A percentile compares a stretch with the other conserved stretches of the same genome.
phyloP scores from a whole-genome alignment of 2,113 vertebrate genomes.

The Cottus gobio region DNA sequence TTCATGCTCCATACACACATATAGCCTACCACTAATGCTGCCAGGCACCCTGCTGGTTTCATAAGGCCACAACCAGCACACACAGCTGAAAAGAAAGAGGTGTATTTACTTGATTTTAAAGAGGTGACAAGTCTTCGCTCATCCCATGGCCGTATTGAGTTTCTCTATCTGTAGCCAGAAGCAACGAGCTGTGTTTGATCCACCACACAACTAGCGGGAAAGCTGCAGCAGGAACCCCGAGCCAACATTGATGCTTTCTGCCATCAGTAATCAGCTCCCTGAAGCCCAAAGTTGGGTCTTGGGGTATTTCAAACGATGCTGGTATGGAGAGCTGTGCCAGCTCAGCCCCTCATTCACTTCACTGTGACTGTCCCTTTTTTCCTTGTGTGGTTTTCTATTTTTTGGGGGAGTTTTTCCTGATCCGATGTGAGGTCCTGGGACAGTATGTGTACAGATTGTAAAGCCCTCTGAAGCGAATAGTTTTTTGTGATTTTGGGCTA shows the following conservation, averaged over 20 bases:
- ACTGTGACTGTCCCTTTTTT: no score
- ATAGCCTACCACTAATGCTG: slow-evolving; percentile 20
- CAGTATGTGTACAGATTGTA: no score
- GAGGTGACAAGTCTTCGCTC: slow-evolving; percentile 70
- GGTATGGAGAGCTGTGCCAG: slow-evolving; percentile 21
- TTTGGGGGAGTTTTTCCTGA: no score
- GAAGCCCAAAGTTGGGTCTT: slow-evolving; percentile 14
- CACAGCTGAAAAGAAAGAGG: slow-evolving; percentile 64
- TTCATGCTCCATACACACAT: neutral
- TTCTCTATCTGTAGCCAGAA: slow-evolving; percentile 51
- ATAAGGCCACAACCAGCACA: slow-evolving; percentile 52
- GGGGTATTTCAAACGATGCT: slow-evolving; percentile 32
- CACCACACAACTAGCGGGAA: slow-evolving; percentile 12
- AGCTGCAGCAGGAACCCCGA: slow-evolving; percentile 19
- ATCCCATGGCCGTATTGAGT: slow-evolving; percentile 50
- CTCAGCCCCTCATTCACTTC: slow-evolving; percentile 20
- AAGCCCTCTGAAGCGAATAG: no score
- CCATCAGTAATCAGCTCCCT: slow-evolving; percentile 44
- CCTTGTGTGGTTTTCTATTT: no score
- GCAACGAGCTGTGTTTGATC: slow-evolving; percentile 46
- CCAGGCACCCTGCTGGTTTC: slow-evolving; percentile 34
- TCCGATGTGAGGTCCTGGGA: no score
- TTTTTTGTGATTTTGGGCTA: no score
- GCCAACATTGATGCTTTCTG: slow-evolving; percentile 41
- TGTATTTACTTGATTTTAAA: slow-evolving; percentile 71